These are phyloP conservation scores for Polypedilum pembai DNA, from an alignment of 1,140 invertebrate species.

Conservation along the genomic window DNA sequence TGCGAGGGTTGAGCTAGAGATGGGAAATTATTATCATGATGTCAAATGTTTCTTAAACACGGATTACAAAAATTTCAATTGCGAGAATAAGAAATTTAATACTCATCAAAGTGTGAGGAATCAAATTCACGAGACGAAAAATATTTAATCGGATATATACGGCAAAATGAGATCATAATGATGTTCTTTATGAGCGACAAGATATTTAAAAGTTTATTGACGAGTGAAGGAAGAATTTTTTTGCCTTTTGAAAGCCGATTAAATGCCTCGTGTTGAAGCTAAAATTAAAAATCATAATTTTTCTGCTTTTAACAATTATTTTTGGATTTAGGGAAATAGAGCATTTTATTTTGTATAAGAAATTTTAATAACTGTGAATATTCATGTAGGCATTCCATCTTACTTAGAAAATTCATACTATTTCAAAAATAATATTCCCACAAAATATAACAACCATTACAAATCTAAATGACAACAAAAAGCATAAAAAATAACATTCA, in stretches of 20 bases:
- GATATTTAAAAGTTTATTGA: not conserved
- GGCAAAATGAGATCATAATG: not conserved
- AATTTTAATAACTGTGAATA: too few relatives aligned
- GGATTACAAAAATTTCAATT: not conserved
- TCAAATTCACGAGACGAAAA: not conserved
- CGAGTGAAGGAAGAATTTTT: too few relatives aligned
- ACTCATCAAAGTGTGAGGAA: not conserved
- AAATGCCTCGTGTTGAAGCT: not conserved
- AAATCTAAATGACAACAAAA: constrained; percentile 1
- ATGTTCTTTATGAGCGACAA: not conserved
- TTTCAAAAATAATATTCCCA: too few relatives aligned
- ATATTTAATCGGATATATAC: constrained; percentile 15
- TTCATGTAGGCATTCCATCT: too few relatives aligned
- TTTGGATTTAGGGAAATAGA: not conserved
- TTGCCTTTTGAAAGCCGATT: not conserved
- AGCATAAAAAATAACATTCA: not conserved
- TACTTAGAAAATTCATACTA: too few relatives aligned
- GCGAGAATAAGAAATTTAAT: not conserved
- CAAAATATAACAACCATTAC: not conserved
- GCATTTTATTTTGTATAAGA: not conserved
- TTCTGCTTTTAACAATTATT: not conserved
- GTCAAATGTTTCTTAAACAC: not conserved
- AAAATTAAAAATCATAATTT: not conserved
- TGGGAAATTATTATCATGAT: constrained; percentile 10
- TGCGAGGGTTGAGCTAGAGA: not conserved